Evolutionary conservation across 2,113 vertebrate species (phyloP).

Genomic region (Otolemur garnettii): DNA sequence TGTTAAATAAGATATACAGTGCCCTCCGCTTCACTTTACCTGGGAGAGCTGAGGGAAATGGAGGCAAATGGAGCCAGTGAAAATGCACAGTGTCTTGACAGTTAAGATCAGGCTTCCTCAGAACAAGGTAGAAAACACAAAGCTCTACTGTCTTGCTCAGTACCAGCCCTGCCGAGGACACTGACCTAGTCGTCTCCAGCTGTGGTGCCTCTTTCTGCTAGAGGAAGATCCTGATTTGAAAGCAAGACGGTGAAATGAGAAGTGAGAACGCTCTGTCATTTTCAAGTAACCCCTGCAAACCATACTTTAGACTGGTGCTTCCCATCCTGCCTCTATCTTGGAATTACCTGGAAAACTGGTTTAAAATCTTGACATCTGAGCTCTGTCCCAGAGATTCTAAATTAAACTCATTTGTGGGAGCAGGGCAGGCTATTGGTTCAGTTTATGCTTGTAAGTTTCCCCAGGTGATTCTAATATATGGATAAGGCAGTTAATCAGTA

Average conservation of each 20-base stretch:
- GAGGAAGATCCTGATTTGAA: neutral
- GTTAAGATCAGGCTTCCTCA: neutral
- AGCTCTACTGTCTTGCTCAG: neutral
- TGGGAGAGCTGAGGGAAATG: neutral
- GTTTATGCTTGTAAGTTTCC: neutral
- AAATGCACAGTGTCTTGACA: constrained; percentile 2
- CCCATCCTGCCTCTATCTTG: neutral
- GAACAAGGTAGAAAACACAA: neutral
- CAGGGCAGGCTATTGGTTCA: neutral
- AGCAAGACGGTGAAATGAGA: neutral
- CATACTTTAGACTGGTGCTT: neutral
- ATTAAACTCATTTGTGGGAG: neutral
- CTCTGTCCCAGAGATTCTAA: neutral
- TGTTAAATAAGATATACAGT: constrained; percentile 55
- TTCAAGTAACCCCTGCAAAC: neutral
- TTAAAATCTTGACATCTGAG: neutral
- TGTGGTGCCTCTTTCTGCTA: neutral
- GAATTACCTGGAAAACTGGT: neutral
- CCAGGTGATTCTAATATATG: neutral
- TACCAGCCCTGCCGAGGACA: neutral
- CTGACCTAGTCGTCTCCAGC: neutral
- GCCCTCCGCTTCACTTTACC: constrained; percentile 1
- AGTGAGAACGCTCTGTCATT: neutral
- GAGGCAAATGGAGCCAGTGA: neutral
- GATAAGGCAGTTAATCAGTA: neutral